These are phyloP conservation scores for Lepetodrilus schrolli DNA, from an alignment of 2,888 invertebrate species.

Conservation along the genomic window DNA sequence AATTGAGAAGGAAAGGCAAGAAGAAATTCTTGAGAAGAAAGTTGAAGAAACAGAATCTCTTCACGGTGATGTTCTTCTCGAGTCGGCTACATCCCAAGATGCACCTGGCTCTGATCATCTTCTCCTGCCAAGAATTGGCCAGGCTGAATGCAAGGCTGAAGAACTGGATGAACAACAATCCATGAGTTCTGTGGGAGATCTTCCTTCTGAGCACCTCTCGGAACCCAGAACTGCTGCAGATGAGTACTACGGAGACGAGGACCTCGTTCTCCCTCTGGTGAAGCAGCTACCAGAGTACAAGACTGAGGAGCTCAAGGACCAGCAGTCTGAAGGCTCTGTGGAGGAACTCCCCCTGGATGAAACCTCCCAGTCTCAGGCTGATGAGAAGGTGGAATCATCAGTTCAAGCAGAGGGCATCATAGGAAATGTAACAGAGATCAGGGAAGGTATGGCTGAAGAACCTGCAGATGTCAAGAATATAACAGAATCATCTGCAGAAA, in stretches of 20 bases:
- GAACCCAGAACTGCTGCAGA: constrained; percentile 5
- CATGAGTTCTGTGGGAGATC: neutral
- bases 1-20: neutral
- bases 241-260: neutral
- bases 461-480: neutral
- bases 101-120: neutral
- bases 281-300: constrained; percentile 14
- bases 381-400: neutral
- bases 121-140: neutral
- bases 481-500: constrained; percentile 5
- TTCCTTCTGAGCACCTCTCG: neutral
- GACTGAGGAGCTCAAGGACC: constrained; percentile 2
- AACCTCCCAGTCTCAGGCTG: neutral
- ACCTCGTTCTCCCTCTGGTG: neutral
- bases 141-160: neutral
- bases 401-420: neutral
- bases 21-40: constrained; percentile 10
- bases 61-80: neutral
- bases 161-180: constrained; percentile 14
- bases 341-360: neutral
- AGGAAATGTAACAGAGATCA: neutral
- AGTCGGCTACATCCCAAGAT: neutral
- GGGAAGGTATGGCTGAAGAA: neutral
- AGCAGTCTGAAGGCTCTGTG: neutral
- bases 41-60: constrained; percentile 17